phyloP scores from a whole-genome alignment of 2,888 invertebrate species.

The Erpobdella octoculata region DNA sequence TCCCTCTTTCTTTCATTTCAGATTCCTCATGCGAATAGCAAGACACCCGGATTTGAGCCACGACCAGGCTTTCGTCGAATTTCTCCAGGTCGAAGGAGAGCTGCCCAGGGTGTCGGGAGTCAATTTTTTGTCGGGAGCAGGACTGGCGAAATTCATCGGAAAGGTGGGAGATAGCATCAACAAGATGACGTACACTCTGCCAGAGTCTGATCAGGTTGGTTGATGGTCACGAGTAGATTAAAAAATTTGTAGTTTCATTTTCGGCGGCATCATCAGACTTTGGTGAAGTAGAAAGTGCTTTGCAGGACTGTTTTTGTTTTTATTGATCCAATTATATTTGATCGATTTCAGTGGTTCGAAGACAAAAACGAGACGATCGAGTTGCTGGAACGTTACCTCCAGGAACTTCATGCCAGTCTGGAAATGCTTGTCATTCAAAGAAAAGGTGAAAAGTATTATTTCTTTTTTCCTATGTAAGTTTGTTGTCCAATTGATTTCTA shows the following conservation, averaged over 20 bases:
- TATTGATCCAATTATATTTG: no score
- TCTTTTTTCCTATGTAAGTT: background rate
- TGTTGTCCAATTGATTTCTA: background rate
- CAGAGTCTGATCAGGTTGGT: constrained; percentile 84
- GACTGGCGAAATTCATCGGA: constrained; percentile 84
- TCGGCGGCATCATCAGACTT: background rate
- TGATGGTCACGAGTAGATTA: background rate
- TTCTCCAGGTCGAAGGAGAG: constrained; percentile 83
- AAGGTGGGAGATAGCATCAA: constrained; percentile 94
- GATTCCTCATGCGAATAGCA: constrained; percentile 49
- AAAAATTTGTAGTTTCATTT: constrained; percentile 42
- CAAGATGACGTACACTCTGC: constrained; percentile 97
- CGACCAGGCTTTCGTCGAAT: constrained; percentile 93
- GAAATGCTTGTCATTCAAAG: constrained; percentile 79
- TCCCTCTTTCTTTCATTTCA: constrained; percentile 29
- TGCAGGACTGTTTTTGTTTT: no score
- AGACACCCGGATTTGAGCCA: constrained; percentile 53
- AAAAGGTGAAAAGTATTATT: constrained; percentile 53
- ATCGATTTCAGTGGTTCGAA: constrained; percentile 87
- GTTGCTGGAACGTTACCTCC: constrained; percentile 75
- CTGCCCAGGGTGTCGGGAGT: constrained; percentile 89
- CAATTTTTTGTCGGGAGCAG: constrained; percentile 87
- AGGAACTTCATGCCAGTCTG: constrained; percentile 75
- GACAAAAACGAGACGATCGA: constrained; percentile 87
- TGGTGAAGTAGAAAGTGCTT: no score